A percentile compares a stretch with the other conserved stretches of the same genome.
These are phyloP conservation scores for Hymenopus coronatus DNA, from an alignment of 2,888 invertebrate species.

Conservation along the genomic window DNA sequence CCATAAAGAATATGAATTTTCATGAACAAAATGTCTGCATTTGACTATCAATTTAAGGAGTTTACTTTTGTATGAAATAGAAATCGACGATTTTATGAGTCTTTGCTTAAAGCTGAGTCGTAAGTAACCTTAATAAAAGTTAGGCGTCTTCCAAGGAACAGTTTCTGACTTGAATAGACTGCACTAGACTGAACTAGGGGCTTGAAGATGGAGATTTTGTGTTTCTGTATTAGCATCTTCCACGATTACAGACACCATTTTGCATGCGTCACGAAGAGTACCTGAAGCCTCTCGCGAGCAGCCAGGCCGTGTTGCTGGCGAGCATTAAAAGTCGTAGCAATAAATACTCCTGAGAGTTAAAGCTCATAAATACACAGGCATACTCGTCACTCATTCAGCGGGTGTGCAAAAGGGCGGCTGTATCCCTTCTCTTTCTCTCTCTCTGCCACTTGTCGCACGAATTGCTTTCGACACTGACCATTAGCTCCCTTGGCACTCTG, in stretches of 20 bases:
- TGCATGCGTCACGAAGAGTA: slow-evolving; percentile 1
- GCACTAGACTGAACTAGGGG: too few relatives aligned
- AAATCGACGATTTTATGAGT: too few relatives aligned
- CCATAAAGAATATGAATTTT: too few relatives aligned
- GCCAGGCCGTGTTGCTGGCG: not conserved
- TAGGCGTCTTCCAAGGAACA: too few relatives aligned
- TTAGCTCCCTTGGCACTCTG: slow-evolving; percentile 2
- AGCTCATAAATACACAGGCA: slow-evolving; percentile 15
- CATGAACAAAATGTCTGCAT: too few relatives aligned
- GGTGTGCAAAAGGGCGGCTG: not conserved
- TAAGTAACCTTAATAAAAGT: too few relatives aligned
- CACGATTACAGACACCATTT: not conserved
- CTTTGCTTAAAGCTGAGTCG: too few relatives aligned
- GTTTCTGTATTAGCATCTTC: not conserved
- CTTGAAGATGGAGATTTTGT: not conserved
- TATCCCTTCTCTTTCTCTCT: not conserved
- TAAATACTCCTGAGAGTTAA: slow-evolving; percentile 16
- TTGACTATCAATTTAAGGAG: too few relatives aligned
- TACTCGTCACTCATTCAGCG: slow-evolving; percentile 14
- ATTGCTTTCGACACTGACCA: slow-evolving; percentile 21
- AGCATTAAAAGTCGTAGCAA: slow-evolving; percentile 14
- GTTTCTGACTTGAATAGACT: too few relatives aligned
- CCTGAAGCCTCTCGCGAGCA: not conserved
- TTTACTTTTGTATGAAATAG: too few relatives aligned
- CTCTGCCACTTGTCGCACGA: not conserved